Conservation (phyloP, 2,797 vertebrate species). For the Geotrypetes seraphini region DNA sequence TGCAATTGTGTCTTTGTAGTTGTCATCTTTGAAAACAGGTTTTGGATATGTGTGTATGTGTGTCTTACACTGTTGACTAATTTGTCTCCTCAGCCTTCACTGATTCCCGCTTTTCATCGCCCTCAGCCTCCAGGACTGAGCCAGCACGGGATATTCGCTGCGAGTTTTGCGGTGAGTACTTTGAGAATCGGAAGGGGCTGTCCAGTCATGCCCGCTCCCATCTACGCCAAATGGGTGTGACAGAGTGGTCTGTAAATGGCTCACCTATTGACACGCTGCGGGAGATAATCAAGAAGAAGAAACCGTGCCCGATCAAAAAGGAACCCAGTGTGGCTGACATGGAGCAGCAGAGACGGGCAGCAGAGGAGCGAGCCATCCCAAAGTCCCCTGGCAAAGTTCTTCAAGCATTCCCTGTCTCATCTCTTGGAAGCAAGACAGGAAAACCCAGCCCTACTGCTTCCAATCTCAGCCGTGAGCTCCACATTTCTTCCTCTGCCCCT, state of each 20-base stretch:
- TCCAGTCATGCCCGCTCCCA: conserved; percentile 85
- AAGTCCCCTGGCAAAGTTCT: conserved; percentile 33
- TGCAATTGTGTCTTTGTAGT: no score
- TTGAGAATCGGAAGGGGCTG: conserved; percentile 84
- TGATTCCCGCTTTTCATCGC: no score
- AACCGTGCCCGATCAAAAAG: conserved; percentile 63
- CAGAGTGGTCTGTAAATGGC: conserved; percentile 73
- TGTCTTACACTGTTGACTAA: no score
- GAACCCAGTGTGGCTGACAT: conserved; percentile 51
- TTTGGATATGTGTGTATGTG: conserved; percentile 15
- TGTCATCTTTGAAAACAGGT: not conserved
- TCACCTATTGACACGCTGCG: conserved; percentile 73
- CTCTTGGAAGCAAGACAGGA: conserved; percentile 38
- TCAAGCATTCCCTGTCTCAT: conserved; percentile 49
- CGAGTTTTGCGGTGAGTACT: conserved; percentile 81
- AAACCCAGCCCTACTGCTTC: conserved; percentile 35
- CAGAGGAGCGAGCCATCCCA: conserved; percentile 46
- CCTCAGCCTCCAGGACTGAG: conserved; percentile 66
- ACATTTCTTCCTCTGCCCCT: no score
- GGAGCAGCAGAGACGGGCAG: conserved; percentile 39
- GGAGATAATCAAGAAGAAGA: conserved; percentile 75
- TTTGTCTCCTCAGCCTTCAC: no score
- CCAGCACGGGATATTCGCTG: conserved; percentile 81
- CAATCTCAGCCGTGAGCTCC: conserved; percentile 45
- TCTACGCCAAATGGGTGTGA: conserved; percentile 75